Conservation (phyloP, 2,113 vertebrate genomes). For the Vicugna pacos region DNA sequence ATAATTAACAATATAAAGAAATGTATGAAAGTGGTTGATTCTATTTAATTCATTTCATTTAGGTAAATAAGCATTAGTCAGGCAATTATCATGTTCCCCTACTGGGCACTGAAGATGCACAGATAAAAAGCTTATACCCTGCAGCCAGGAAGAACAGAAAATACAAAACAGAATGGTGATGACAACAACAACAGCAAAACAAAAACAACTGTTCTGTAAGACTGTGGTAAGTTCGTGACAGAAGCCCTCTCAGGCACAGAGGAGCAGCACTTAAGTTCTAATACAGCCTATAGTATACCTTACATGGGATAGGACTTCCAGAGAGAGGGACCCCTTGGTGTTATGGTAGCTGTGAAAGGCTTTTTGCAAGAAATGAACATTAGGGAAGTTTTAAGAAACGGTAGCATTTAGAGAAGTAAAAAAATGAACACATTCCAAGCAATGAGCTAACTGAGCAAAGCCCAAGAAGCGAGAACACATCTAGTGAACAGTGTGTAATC, state of each 20-base stretch:
- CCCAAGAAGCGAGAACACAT: background rate
- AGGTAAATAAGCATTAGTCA: background rate
- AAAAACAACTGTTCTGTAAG: background rate
- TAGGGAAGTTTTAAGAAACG: background rate
- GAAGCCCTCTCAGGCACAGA: background rate
- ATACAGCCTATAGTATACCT: too few relatives aligned
- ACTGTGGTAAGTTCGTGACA: background rate
- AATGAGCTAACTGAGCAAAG: background rate
- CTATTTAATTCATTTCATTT: conserved; percentile 1
- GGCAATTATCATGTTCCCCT: background rate
- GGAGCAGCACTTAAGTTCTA: background rate
- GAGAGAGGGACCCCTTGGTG: background rate
- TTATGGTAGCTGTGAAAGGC: background rate
- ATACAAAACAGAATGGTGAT: background rate
- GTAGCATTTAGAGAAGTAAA: background rate
- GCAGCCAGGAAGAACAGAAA: background rate
- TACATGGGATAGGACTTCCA: background rate
- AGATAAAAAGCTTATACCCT: background rate
- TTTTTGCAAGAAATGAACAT: background rate
- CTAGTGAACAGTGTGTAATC: fast-evolving
- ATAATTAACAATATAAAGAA: background rate
- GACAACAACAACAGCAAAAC: background rate
- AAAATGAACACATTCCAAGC: background rate
- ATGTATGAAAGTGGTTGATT: background rate
- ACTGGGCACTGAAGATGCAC: background rate